Percentiles rank a stretch among this genome's conserved stretches.
phyloP scores from a whole-genome alignment of 2,888 invertebrate species.

The Amphipyra berbera region DNA sequence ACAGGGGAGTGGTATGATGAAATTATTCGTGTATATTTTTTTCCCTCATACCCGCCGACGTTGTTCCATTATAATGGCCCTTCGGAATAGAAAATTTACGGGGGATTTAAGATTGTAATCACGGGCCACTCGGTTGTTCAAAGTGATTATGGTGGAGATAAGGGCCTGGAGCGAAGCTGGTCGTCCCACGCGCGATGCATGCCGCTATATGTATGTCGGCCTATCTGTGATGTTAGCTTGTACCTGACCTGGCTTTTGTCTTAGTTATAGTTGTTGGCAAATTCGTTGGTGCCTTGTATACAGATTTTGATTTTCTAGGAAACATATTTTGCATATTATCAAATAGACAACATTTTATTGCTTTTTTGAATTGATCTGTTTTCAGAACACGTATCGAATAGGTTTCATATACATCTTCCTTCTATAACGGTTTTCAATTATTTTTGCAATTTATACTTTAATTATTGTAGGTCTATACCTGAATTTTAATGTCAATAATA shows the following conservation, averaged over 20 bases:
- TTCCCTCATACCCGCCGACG: conserved; percentile 80
- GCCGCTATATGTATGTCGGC: conserved; percentile 61
- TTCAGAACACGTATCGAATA: too few relatives aligned
- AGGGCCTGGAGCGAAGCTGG: conserved; percentile 77
- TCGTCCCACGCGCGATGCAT: conserved; percentile 79
- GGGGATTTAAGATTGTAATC: conserved; percentile 88
- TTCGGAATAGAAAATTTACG: conserved; percentile 86
- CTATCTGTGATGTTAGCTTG: conserved; percentile 63
- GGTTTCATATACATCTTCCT: too few relatives aligned
- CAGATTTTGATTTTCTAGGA: background rate
- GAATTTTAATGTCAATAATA: background rate
- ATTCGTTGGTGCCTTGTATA: conserved; percentile 51
- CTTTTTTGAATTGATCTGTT: too few relatives aligned
- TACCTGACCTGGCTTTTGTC: conserved; percentile 60
- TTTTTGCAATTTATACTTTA: background rate
- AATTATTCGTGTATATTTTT: conserved; percentile 89
- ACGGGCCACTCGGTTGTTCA: conserved; percentile 86
- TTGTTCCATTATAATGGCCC: conserved; percentile 84
- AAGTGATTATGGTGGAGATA: conserved; percentile 88
- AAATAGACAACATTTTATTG: too few relatives aligned
- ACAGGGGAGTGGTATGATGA: conserved; percentile 86
- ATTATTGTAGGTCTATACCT: background rate
- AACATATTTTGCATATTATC: conserved; percentile 4
- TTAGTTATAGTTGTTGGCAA: conserved; percentile 57
- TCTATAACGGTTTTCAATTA: too few relatives aligned